phyloP scores from a whole-genome alignment of 2,888 invertebrate species.

The Cephus runcator region DNA sequence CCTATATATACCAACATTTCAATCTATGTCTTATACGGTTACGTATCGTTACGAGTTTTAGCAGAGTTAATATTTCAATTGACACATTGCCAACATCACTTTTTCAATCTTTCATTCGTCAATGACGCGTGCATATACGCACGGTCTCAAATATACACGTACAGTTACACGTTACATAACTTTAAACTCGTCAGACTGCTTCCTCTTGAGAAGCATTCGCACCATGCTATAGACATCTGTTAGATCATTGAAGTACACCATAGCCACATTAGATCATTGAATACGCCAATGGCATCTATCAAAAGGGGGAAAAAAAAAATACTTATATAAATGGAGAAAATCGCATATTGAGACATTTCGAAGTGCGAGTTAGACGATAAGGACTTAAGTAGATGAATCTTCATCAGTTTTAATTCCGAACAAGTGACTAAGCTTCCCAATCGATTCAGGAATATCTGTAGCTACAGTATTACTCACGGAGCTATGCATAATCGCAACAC shows the following conservation, averaged over 20 bases:
- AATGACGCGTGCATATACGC: not conserved
- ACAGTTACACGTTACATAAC: not conserved
- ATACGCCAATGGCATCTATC: conserved; percentile 20
- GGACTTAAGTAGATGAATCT: not conserved
- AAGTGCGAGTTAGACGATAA: conserved; percentile 1
- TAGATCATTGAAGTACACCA: not conserved
- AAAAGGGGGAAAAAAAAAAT: conserved; percentile 34
- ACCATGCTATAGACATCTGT: not conserved
- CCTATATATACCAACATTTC: conserved; percentile 28
- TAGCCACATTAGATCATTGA: not conserved
- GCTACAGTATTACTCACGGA: not conserved
- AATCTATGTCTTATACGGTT: conserved; percentile 1
- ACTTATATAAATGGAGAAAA: conserved; percentile 33
- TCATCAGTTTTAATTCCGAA: not conserved
- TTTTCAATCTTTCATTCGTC: not conserved
- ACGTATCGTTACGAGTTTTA: conserved; percentile 9
- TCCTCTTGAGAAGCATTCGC: not conserved
- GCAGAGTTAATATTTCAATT: not conserved
- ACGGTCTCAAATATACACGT: not conserved
- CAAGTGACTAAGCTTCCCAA: not conserved
- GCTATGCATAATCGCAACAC: not conserved
- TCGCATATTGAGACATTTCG: conserved; percentile 9
- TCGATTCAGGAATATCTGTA: not conserved
- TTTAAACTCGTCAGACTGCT: not conserved
- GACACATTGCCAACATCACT: not conserved